Evolutionary conservation across 2,113 vertebrate genomes (phyloP).

Genomic region (Chamaea fasciata): DNA sequence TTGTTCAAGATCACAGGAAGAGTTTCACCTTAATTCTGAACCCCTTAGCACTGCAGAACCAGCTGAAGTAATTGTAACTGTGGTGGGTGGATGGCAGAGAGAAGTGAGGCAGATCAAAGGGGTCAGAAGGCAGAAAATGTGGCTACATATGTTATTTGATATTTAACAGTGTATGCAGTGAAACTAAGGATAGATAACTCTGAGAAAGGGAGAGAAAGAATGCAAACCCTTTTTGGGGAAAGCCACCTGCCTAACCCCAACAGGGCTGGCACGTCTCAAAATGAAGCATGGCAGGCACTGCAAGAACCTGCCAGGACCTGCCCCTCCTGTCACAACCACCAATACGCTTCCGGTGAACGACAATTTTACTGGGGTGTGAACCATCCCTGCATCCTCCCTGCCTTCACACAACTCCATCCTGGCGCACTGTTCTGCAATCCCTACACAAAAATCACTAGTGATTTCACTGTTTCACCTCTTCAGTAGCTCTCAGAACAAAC

Average conservation of each 20-base stretch:
- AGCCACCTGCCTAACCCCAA: neutral
- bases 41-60: neutral
- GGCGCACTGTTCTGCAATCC: neutral
- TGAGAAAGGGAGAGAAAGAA: neutral
- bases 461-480: neutral
- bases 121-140: neutral
- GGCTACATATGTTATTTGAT: neutral
- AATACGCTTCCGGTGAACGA: rapidly evolving
- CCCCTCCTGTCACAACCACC: neutral
- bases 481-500: neutral
- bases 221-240: neutral
- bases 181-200: neutral
- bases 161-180: neutral
- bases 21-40: neutral
- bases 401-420: neutral
- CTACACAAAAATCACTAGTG: neutral
- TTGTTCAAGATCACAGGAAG: neutral
- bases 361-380: neutral
- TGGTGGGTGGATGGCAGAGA: neutral
- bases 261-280: neutral
- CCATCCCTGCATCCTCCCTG: neutral
- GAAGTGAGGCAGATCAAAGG: neutral
- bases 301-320: neutral
- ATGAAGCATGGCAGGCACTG: neutral
- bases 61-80: neutral